phyloP scores from a whole-genome alignment of 2,113 vertebrate genomes.

The Amblyornis subalaris region DNA sequence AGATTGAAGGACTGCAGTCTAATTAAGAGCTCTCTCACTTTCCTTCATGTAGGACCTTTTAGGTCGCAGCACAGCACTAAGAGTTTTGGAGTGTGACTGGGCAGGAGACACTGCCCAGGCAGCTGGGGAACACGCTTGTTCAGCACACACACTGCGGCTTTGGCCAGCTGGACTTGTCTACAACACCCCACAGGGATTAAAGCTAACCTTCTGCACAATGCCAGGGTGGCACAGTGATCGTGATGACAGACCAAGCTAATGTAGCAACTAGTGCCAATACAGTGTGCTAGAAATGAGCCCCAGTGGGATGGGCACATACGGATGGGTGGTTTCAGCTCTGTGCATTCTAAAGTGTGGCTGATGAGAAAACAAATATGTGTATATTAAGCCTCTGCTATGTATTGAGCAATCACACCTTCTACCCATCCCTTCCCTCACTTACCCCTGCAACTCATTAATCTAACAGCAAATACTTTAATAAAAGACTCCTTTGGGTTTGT shows the following conservation, averaged over 20 bases:
- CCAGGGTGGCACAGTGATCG: background rate
- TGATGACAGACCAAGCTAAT: background rate
- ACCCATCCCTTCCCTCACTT: background rate
- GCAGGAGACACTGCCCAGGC: fast-evolving
- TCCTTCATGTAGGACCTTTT: background rate
- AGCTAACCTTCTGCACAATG: background rate
- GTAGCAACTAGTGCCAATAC: background rate
- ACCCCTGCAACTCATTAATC: background rate
- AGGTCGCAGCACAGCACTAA: background rate
- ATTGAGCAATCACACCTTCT: background rate
- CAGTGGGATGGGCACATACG: background rate
- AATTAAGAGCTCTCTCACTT: fast-evolving
- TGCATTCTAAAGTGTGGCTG: background rate
- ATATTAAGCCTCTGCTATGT: background rate
- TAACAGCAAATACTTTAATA: conserved; percentile 8
- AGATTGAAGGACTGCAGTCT: background rate
- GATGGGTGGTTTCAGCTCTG: background rate
- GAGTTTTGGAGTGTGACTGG: background rate
- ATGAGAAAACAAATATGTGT: background rate
- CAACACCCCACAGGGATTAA: background rate
- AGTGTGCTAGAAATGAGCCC: background rate
- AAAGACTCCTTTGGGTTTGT: background rate
- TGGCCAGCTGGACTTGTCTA: background rate
- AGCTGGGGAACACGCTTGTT: background rate
- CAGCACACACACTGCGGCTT: background rate